Base-by-base conservation (phyloP, 2,888 invertebrate genomes). In the Melolontha melolontha region DNA sequence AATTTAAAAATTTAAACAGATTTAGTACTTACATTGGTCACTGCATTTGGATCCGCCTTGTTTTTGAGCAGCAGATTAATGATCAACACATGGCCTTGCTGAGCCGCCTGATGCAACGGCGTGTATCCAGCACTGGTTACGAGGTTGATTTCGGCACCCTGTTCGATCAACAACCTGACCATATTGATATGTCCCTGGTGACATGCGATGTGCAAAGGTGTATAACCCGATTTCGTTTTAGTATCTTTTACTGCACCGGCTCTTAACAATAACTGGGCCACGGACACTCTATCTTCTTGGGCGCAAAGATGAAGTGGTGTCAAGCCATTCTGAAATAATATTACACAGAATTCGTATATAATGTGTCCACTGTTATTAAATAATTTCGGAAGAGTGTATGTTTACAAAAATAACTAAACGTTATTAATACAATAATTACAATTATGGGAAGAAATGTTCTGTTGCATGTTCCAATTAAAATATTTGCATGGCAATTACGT, bases 71-170 rank as follows among this genome's bases (percentile, higher is more conserved):
- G 87, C 62, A 97, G 87, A 78, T 93, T 95, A 63, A 98, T 96
- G 73, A 98, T 95, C 76, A 96, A 89, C 0, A 97, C 95, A 84
- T 99, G 98, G 0, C 98, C 98, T 84, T 99, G 98, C 80, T 98
- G 98, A 0, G 98, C 97, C 0, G 98, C 98, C 82, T 98, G 98
- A 86, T 99, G 98, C 11, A 99, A 87, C 0, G 98, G 96, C 0
- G 98, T 98, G 83, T 97, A 97, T 52, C 94, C 94, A 67, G 92
- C 89, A 7, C 88, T 87, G 0, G 94, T 94, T 49, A 86, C 87
- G 2, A 92, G 90, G 72, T 94, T 91, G 59, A 98, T 94, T 76
- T 94, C 92, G 0, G 97, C 97, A 66, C 92, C 92, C 70, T 95
- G 93, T 72, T 95, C 94, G 52, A 98, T 86, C 65, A 99, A 87